Evolutionary conservation across 2,888 invertebrate genomes (phyloP).

Genomic region (Tipula unca): DNA sequence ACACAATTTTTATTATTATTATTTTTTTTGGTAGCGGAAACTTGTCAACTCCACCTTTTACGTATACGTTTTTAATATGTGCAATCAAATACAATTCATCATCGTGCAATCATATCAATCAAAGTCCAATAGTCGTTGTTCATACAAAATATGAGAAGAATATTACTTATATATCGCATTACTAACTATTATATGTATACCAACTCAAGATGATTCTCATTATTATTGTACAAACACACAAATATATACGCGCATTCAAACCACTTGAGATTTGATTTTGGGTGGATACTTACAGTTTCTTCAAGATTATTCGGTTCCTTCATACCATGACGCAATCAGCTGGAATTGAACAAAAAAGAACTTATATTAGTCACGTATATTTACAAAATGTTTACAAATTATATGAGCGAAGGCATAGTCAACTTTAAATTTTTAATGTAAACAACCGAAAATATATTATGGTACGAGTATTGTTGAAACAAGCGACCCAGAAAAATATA

Average conservation of each 20-base stretch:
- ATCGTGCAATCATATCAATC: not conserved
- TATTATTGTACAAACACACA: not conserved
- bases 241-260: not conserved
- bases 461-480: no score
- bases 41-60: not conserved
- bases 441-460: no score
- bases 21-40: not conserved
- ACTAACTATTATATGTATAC: not conserved
- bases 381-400: not conserved
- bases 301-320: constrained; percentile 77
- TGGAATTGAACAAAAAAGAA: constrained; percentile 45
- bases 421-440: no score
- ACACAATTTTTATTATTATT: not conserved
- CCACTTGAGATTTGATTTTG: not conserved
- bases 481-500: no score
- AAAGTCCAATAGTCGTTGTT: not conserved
- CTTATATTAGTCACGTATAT: not conserved
- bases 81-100: not conserved
- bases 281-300: constrained; percentile 58
- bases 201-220: not conserved
- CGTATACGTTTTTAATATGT: not conserved
- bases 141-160: not conserved
- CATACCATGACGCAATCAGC: constrained; percentile 75
- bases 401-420: no score
- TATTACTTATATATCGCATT: not conserved